Percentiles rank a stretch among this genome's conserved stretches.
Evolutionary conservation across 2,888 invertebrate genomes (phyloP).

Genomic region (Habrosyne pyritoides): DNA sequence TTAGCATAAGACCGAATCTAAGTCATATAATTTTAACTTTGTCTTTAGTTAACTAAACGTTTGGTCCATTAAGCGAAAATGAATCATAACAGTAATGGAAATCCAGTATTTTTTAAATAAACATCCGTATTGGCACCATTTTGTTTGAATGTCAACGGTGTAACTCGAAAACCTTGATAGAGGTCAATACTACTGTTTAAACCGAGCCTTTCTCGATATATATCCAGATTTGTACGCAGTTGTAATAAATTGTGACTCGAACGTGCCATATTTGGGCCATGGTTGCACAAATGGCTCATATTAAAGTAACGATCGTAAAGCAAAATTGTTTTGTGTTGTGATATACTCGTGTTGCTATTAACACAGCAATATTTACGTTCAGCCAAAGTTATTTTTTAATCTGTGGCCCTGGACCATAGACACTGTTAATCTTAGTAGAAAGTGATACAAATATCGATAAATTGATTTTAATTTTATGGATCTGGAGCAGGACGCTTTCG

Average conservation of each 20-base stretch:
- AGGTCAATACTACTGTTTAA: slow-evolving; percentile 51
- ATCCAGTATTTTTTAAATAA: slow-evolving; percentile 20
- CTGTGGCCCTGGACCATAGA: neutral
- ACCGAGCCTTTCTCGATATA: slow-evolving; percentile 44
- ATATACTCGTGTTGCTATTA: neutral
- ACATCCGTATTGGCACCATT: slow-evolving; percentile 55
- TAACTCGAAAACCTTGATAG: slow-evolving; percentile 57
- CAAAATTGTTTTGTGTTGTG: slow-evolving; percentile 1
- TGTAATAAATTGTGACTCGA: neutral
- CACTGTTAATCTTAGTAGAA: neutral
- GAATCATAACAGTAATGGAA: slow-evolving; percentile 24
- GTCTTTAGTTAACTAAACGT: neutral
- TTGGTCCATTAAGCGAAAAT: neutral
- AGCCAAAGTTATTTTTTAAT: neutral
- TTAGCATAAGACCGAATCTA: too few relatives aligned
- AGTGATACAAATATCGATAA: neutral
- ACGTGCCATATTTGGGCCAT: slow-evolving; percentile 3
- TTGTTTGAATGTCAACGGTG: slow-evolving; percentile 55
- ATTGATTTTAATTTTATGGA: too few relatives aligned
- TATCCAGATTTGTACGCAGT: slow-evolving; percentile 26
- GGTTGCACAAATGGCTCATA: slow-evolving; percentile 2
- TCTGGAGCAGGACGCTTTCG: too few relatives aligned
- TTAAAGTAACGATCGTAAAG: neutral
- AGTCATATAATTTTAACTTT: neutral
- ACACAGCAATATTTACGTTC: neutral